Evolutionary conservation across 2,797 vertebrate species (phyloP), one percentile per base, ranked within the genome.

Genomic region (Chromis chromis): DNA sequence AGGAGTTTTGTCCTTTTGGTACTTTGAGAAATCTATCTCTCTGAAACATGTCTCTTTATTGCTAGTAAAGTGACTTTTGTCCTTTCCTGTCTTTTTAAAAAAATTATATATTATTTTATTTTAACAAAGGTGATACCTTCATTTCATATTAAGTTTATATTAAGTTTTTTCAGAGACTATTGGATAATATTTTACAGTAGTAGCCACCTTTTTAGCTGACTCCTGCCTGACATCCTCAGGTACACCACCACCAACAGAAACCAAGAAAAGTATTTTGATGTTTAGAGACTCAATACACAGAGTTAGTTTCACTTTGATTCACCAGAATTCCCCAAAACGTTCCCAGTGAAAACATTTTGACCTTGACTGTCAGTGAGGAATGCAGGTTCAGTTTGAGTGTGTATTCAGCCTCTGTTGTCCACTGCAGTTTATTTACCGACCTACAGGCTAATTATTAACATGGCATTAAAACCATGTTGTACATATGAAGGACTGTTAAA

Each of bases 371-470:
- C 55, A 0, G 31, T 44, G 57, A 80, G 86, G 90, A 90, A 92
- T 90, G 89, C 61, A 82, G 63, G 66, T 77, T 79, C n/a, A 61
- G 54, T 68, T 49, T 73, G 67, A 52, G n/a, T 59, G 65, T 81
- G 52, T 77, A 24, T 86, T 86, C 62, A 54, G 74, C 46, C 42
- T 75, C 33, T 62, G 78, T 78, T 65, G 70, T 84, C 79, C 77
- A 54, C 65, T 69, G 62, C 0, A 9, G 50, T 88, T 74, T 92
- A 85, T 93, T 90, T 89, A 75, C 90, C 14, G 33, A 87, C 87
- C 83, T 77, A 76, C 64, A 53, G 56, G 90, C 52, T 90, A 92
- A 93, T 92, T 81, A 93, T 92, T 92, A 92, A 90, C 81, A 7
- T 4, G 14, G 65, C 74, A 62, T 82, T 74, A 64, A 83, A 85